Evolutionary conservation across 2,888 invertebrate genomes (phyloP).

Genomic region (Acanthosepion lycidas): DNA sequence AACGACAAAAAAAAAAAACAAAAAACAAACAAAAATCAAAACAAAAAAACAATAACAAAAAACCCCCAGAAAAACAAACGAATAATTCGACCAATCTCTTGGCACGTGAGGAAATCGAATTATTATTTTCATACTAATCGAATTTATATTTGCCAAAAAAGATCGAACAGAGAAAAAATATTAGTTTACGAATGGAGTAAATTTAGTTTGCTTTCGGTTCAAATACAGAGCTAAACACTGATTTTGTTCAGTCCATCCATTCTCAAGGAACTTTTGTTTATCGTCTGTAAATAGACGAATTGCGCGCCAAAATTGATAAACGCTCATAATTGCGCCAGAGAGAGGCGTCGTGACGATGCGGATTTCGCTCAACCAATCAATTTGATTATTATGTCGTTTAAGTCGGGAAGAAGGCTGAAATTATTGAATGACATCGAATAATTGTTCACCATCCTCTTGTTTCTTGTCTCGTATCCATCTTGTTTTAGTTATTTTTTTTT

Average conservation of each 20-base stretch:
- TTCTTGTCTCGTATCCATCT: background rate
- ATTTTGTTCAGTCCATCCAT: background rate
- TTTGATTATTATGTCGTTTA: background rate
- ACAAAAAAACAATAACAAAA: too few relatives aligned
- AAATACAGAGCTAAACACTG: background rate
- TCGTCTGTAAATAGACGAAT: background rate
- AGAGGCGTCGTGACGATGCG: background rate
- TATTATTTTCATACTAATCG: background rate
- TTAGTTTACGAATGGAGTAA: background rate
- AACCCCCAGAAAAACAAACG: background rate
- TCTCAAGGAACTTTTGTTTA: background rate
- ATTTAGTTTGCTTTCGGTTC: background rate
- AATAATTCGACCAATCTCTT: background rate
- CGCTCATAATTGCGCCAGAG: slow-evolving; percentile 1
- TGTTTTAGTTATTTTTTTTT: background rate
- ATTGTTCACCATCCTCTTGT: background rate
- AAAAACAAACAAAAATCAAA: too few relatives aligned
- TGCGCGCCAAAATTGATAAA: slow-evolving; percentile 20
- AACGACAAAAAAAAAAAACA: too few relatives aligned
- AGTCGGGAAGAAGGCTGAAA: background rate
- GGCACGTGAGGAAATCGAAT: background rate
- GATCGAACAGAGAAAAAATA: background rate
- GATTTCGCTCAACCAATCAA: background rate
- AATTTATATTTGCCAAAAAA: background rate
- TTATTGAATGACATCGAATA: background rate